phyloP scores from a whole-genome alignment of 2,888 invertebrate species.

The Leucania comma region DNA sequence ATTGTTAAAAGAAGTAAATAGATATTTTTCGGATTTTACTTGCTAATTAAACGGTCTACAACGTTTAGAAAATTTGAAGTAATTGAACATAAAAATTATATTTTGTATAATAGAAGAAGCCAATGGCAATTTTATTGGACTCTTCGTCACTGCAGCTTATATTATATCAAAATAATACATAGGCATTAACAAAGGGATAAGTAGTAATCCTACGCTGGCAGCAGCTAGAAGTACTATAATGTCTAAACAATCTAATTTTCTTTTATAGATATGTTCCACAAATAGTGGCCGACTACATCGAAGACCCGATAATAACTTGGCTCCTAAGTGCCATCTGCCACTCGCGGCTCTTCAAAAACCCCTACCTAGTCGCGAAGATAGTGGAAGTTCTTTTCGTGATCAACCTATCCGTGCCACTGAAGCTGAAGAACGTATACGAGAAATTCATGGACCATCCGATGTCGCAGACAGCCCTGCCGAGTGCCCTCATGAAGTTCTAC shows the following conservation, averaged over 20 bases:
- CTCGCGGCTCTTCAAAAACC: constrained; percentile 97
- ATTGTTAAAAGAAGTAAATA: too few species aligned
- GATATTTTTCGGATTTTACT: too few species aligned
- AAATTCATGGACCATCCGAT: constrained; percentile 96
- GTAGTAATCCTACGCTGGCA: not conserved
- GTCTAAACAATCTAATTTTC: not conserved
- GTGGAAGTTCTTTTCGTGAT: constrained; percentile 97
- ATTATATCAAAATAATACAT: too few species aligned
- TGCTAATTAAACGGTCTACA: too few species aligned
- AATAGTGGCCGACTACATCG: constrained; percentile 94
- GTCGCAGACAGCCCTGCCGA: constrained; percentile 94
- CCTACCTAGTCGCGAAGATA: constrained; percentile 98
- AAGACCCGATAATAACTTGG: constrained; percentile 96
- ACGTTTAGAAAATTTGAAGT: too few species aligned
- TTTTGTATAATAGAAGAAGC: too few species aligned
- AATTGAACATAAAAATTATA: too few species aligned
- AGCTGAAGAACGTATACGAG: constrained; percentile 91
- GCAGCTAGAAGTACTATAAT: not conserved
- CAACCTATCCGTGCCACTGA: constrained; percentile 92
- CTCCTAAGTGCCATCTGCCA: constrained; percentile 97
- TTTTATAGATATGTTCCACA: constrained; percentile 93
- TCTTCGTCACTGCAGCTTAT: too few species aligned
- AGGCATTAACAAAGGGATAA: not conserved
- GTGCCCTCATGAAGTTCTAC: constrained; percentile 99
- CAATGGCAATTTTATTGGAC: too few species aligned